A percentile compares a stretch with the other conserved stretches of the same genome.
Conservation (phyloP, 2,113 vertebrate species). For the Corythoichthys intestinalis region DNA sequence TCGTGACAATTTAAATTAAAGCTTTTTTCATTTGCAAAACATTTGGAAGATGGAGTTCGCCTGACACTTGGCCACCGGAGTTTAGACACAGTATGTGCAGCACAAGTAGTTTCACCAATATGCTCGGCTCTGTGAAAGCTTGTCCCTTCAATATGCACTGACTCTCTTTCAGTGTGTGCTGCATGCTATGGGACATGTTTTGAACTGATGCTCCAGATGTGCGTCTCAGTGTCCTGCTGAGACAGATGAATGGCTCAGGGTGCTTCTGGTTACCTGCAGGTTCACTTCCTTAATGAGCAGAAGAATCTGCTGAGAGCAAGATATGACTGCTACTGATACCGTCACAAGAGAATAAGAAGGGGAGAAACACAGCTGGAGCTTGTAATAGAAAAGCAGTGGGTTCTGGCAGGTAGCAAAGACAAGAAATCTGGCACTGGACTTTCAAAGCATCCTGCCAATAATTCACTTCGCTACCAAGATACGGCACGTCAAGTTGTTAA, state of each 20-base stretch:
- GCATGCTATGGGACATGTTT: slow-evolving; percentile 42
- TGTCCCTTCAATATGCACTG: slow-evolving; percentile 29
- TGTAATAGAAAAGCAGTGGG: slow-evolving; percentile 50
- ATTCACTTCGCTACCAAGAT: slow-evolving; percentile 36
- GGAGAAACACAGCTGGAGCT: slow-evolving; percentile 47
- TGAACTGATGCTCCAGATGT: slow-evolving; percentile 59
- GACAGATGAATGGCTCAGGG: slow-evolving; percentile 56
- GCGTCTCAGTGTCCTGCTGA: slow-evolving; percentile 45
- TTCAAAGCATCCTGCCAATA: slow-evolving; percentile 50
- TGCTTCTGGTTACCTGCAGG: slow-evolving; percentile 60
- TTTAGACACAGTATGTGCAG: slow-evolving; percentile 9
- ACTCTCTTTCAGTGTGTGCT: slow-evolving; percentile 20
- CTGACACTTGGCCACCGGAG: background rate
- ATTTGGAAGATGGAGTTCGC: no score
- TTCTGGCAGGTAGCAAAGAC: slow-evolving; percentile 47
- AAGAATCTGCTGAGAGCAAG: slow-evolving; percentile 63
- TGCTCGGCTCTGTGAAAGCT: slow-evolving; percentile 27
- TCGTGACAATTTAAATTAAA: no score
- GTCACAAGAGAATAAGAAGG: slow-evolving; percentile 42
- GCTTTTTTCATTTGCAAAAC: no score
- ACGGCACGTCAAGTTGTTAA: slow-evolving; percentile 26
- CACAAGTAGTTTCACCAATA: slow-evolving; percentile 25
- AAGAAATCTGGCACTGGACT: slow-evolving; percentile 48
- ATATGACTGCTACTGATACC: slow-evolving; percentile 65
- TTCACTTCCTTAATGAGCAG: slow-evolving; percentile 63